Evolutionary conservation across 2,113 vertebrate genomes (phyloP).

Genomic region (Oreochromis niloticus): DNA sequence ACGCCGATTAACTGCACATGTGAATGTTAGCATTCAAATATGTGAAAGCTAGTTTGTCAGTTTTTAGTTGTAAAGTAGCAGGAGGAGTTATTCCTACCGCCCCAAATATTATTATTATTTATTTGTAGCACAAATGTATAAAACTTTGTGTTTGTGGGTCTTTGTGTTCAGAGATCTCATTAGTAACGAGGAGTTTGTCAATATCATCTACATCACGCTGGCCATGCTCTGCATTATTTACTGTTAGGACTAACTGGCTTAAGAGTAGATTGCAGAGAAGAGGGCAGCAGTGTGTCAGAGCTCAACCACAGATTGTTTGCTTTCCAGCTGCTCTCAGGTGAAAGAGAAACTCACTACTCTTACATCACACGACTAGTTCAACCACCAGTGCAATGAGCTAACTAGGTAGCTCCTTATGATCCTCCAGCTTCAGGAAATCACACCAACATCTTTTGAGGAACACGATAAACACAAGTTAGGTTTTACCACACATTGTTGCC

Average conservation of each 20-base stretch:
- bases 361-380: neutral
- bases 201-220: neutral
- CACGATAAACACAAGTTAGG: neutral
- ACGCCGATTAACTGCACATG: too few species aligned
- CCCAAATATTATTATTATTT: neutral
- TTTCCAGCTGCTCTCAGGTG: neutral
- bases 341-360: neutral
- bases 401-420: neutral
- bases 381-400: neutral
- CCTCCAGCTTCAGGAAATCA: neutral
- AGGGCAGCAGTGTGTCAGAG: neutral
- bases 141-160: neutral
- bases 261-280: neutral
- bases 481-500: neutral
- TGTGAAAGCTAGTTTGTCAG: neutral
- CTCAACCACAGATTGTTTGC: neutral
- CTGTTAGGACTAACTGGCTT: neutral
- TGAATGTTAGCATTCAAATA: neutral
- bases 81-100: neutral
- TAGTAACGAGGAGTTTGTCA: neutral
- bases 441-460: neutral
- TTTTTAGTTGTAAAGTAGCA: neutral
- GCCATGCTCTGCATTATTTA: neutral
- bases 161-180: neutral
- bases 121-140: neutral